Base-by-base conservation (phyloP, 2,888 invertebrate genomes). In the Brachyopa scutellaris region DNA sequence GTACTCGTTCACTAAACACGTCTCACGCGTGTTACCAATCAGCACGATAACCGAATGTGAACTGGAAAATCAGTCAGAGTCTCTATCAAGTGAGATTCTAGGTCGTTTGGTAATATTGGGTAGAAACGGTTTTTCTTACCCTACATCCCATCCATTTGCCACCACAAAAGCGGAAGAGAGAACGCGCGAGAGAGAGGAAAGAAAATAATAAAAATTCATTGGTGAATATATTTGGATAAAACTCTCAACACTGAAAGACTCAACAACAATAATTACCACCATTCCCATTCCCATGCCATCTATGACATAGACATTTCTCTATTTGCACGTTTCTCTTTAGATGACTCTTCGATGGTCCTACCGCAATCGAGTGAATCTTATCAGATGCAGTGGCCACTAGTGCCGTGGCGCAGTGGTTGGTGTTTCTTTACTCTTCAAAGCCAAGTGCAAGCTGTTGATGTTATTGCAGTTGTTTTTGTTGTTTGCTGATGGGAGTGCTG, bases 1-100 rank as follows among this genome's bases (percentile, higher is more conserved):
- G 61, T 57, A 55, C 47, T 55, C 53, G 23, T 51, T 55, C 26
- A 40, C 17, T 23, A 0, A 79, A 49, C 62, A 62, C 67, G 61
- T 74, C 38, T 6, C 31, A 62, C 67, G 55, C 69, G 69, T 51
- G 38, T 47, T 64, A 70, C 80, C 76, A 70, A 70, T 33, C 70
- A 70, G 70, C 53, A 80, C 70, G 76, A 70, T 70, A 70, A 80
- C 80, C 76, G 80, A 80, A 80, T 64, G 76, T 70, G 69, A 80
- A 80, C 80, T 80, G 80, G 69, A 76, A 74, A 74, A 62, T 62
- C 40, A 26, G 61, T 57, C 49, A 67, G 57, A 74, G 74, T 61
- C 62, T 61, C 79, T 40, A 62, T 74, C 66, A 74, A 80, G 55
- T 42, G 67, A 74, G 67, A 74, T 80, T 80, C 74, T 80, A 74